Evolutionary conservation across 2,888 invertebrate genomes (phyloP).

Genomic region (Drosophila phalerata): DNA sequence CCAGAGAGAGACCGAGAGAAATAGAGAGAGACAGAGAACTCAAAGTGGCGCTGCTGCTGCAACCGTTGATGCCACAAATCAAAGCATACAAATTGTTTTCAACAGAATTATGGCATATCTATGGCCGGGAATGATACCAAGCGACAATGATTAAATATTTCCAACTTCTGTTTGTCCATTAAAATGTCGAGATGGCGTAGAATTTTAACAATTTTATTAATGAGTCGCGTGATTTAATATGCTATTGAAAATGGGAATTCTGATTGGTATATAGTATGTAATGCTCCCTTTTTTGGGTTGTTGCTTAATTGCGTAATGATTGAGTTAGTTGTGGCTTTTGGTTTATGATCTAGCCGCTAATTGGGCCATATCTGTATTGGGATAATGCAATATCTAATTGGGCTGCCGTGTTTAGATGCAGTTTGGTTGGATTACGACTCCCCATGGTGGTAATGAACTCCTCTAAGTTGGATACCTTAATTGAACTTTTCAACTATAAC

Average conservation of each 20-base stretch:
- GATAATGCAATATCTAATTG: slow-evolving; percentile 52
- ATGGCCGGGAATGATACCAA: slow-evolving; percentile 50
- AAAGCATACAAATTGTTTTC: slow-evolving; percentile 77
- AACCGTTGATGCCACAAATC: slow-evolving; percentile 56
- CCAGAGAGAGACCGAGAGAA: neutral
- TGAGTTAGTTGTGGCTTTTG: slow-evolving; percentile 66
- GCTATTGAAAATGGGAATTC: slow-evolving; percentile 15
- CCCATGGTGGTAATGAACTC: slow-evolving; percentile 63
- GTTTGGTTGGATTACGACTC: slow-evolving; percentile 38
- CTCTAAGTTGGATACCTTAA: slow-evolving; percentile 7
- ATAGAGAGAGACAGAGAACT: slow-evolving; percentile 9
- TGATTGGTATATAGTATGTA: neutral
- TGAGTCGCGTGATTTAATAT: slow-evolving; percentile 78
- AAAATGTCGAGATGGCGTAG: slow-evolving; percentile 47
- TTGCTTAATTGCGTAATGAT: slow-evolving; percentile 75
- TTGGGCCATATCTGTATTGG: slow-evolving; percentile 49
- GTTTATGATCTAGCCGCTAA: slow-evolving; percentile 75
- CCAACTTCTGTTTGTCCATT: slow-evolving; percentile 69
- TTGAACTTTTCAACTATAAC: slow-evolving; percentile 14
- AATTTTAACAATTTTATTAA: slow-evolving; percentile 76
- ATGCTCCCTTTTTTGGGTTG: slow-evolving; percentile 27
- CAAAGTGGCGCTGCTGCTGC: slow-evolving; percentile 6
- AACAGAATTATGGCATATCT: slow-evolving; percentile 75
- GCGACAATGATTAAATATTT: slow-evolving; percentile 78
- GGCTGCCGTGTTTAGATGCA: slow-evolving; percentile 37